A percentile compares a stretch with the other conserved stretches of the same genome.
Conservation (phyloP, 1,140 invertebrate species). For the Lasioglossum baleicum region DNA sequence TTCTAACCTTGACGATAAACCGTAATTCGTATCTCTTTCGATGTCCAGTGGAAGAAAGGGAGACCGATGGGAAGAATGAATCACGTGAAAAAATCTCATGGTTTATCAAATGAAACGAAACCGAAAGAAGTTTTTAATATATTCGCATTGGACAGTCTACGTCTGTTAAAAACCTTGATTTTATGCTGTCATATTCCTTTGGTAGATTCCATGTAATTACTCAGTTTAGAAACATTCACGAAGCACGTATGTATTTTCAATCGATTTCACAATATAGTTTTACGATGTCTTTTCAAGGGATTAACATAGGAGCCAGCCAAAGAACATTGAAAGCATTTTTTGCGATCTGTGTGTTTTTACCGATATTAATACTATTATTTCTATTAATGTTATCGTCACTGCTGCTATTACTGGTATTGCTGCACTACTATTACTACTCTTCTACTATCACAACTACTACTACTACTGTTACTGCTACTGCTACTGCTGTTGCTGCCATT, state of each 20-base stretch:
- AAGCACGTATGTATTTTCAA: background rate
- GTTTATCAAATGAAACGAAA: background rate
- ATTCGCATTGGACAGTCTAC: background rate
- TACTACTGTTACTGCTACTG: no score
- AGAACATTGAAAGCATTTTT: conserved; percentile 24
- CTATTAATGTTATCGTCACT: background rate
- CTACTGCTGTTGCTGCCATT: no score
- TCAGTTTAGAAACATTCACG: background rate
- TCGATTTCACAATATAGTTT: background rate
- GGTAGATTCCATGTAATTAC: background rate
- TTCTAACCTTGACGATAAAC: background rate
- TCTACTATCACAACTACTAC: no score
- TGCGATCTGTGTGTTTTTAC: conserved; percentile 8
- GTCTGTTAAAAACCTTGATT: background rate
- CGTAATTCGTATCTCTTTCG: background rate
- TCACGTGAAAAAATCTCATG: background rate
- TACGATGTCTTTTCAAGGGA: background rate
- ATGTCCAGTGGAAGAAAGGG: conserved; percentile 19
- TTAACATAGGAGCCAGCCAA: conserved; percentile 8
- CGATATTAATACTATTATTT: background rate
- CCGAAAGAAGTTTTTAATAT: background rate
- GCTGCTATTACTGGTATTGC: background rate
- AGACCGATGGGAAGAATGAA: conserved; percentile 1
- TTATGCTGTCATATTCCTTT: conserved; percentile 1
- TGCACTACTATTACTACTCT: background rate